Base-by-base conservation (phyloP, 1,140 invertebrate genomes). In the Nephila pilipes region DNA sequence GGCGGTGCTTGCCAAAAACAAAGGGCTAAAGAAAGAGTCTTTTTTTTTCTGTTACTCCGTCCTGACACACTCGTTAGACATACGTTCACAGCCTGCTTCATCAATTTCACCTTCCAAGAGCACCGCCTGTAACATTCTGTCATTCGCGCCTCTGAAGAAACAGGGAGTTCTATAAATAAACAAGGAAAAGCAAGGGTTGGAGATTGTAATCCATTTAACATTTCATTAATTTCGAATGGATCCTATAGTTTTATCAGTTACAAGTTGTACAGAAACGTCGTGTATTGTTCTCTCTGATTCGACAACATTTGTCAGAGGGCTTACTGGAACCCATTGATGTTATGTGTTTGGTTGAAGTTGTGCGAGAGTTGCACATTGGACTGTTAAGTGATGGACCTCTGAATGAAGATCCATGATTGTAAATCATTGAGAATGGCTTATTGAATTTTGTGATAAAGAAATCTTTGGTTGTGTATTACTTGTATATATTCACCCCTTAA, bases 21-120 rank as follows among this genome's bases (percentile, higher is more conserved):
- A 58, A 85, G 60, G 60, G 36, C 90, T 92, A 91, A 91, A 91
- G 81, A 92, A 92, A 92, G 80, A 46, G n/a, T 29, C 32, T 63
- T 38, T 91, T 63, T 90, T 80, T 87, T 25, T 63, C 8, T 69
- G 16, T 22, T 80, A 69, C 63, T 54, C 20, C 12, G 25, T 58
- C 54, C 32, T 29, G 81, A 65, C 69, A 80, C 65, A 22, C 88
- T 90, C 46, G 63, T 90, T 90, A 90, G 65, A 60, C 55, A 60
- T 60, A 57, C 32, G 55, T 58, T 55, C 83, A n/a, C 83, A 60
- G 55, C 58, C 32, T 14, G 36, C 83, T 58, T 25, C 88, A 79
- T 75, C 65, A 46, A 88, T 88, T 38, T 57, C 60, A n/a, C 25
- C 58, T 87, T 38, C 29, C 36, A 63, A 46, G 18, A 80, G 38